Conservation (phyloP, 2,888 invertebrate species). For the Cylloceria caligata region DNA sequence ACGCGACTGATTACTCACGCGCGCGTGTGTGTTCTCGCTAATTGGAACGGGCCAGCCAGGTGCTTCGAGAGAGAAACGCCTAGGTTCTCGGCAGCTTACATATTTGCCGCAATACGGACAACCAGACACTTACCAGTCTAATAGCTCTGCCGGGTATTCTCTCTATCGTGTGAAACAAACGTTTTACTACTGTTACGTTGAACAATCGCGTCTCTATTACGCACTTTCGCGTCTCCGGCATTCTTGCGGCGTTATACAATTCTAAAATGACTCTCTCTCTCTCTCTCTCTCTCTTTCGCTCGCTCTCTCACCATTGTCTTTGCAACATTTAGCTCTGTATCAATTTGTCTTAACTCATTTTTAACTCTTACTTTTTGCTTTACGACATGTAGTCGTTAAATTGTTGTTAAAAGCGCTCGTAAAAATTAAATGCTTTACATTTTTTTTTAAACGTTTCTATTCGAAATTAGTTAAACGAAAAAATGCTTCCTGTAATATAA, state of each 20-base stretch:
- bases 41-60: constrained; percentile 45
- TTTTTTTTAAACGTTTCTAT: too few species aligned
- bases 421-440: background rate
- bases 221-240: background rate
- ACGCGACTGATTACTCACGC: constrained; percentile 31
- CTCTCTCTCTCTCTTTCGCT: background rate
- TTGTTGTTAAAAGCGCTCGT: too few species aligned
- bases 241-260: constrained; percentile 16
- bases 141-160: background rate
- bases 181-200: constrained; percentile 27
- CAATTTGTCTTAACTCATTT: background rate
- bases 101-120: background rate
- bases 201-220: constrained; percentile 40
- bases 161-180: constrained; percentile 40
- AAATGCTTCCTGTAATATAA: too few species aligned
- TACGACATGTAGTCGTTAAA: too few species aligned
- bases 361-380: background rate
- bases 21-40: constrained; percentile 25
- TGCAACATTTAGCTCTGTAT: too few species aligned
- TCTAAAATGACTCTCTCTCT: background rate
- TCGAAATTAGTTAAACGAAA: too few species aligned
- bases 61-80: background rate
- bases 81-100: constrained; percentile 1
- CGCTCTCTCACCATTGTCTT: too few species aligned
- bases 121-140: background rate